Conservation (phyloP, 1,140 invertebrate genomes). For the Spodoptera litura region DNA sequence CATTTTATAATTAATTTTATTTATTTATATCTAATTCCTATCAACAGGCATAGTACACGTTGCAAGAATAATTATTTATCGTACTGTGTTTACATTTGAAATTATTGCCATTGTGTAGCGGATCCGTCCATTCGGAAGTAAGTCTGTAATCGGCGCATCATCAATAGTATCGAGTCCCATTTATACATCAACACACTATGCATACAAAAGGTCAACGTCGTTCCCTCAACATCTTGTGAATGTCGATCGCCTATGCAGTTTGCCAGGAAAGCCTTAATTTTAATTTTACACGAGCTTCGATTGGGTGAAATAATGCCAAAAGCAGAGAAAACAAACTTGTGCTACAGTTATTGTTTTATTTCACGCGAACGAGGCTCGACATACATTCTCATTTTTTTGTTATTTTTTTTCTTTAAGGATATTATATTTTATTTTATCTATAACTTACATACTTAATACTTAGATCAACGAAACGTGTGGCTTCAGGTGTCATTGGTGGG, state of each 20-base stretch:
- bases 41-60: slow-evolving; percentile 82
- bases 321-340: slow-evolving; percentile 59
- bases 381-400: slow-evolving; percentile 72
- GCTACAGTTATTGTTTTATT: slow-evolving; percentile 62
- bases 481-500: slow-evolving; percentile 83
- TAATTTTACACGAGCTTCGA: slow-evolving; percentile 70
- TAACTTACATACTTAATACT: slow-evolving; percentile 84
- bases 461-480: slow-evolving; percentile 83
- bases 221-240: slow-evolving; percentile 51
- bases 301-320: slow-evolving; percentile 73
- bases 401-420: slow-evolving; percentile 65
- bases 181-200: slow-evolving; percentile 62
- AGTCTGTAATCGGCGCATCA: slow-evolving; percentile 63
- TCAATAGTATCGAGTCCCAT: slow-evolving; percentile 56
- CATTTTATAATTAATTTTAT: slow-evolving; percentile 82
- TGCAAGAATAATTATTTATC: slow-evolving; percentile 79
- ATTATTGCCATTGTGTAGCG: slow-evolving; percentile 71
- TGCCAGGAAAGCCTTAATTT: slow-evolving; percentile 82
- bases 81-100: slow-evolving; percentile 62
- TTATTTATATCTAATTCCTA: slow-evolving; percentile 84
- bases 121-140: slow-evolving; percentile 57
- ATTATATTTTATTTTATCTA: slow-evolving; percentile 78
- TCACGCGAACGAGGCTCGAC: slow-evolving; percentile 76
- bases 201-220: slow-evolving; percentile 66
- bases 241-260: slow-evolving; percentile 68